A percentile compares a stretch with the other conserved stretches of the same genome.
phyloP scores from a whole-genome alignment of 2,113 vertebrate species.

The Eretmochelys imbricata region DNA sequence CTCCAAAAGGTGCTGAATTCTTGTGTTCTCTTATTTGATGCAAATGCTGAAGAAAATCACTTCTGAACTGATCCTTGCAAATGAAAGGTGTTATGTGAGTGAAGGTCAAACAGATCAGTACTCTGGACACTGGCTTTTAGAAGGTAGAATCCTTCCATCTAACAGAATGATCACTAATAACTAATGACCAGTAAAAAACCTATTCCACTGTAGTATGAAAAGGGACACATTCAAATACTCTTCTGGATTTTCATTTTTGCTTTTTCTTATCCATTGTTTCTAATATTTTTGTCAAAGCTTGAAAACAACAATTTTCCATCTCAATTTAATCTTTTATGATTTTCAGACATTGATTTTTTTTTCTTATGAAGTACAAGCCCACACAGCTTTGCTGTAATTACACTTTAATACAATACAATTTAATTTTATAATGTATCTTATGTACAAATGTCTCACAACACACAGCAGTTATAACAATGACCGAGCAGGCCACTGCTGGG shows the following conservation, averaged over 20 bases:
- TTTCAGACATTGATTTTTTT: not conserved
- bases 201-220: not conserved
- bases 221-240: not conserved
- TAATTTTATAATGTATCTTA: not conserved
- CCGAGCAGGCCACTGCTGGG: not conserved
- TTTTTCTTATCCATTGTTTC: not conserved
- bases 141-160: slow-evolving; percentile 1
- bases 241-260: not conserved
- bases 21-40: not conserved
- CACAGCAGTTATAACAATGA: not conserved
- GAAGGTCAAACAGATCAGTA: slow-evolving; percentile 13
- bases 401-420: not conserved
- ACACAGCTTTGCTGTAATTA: not conserved
- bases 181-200: slow-evolving; percentile 5
- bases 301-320: not conserved
- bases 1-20: slow-evolving; percentile 15
- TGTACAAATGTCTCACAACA: not conserved
- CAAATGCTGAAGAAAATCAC: not conserved
- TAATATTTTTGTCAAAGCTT: not conserved
- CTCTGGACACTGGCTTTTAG: not conserved
- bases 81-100: slow-evolving; percentile 8
- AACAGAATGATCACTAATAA: not conserved
- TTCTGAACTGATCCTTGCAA: not conserved
- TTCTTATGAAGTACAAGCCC: not conserved
- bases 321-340: not conserved